phyloP scores from a whole-genome alignment of 2,113 vertebrate species.

The Actenoides lindsayi region DNA sequence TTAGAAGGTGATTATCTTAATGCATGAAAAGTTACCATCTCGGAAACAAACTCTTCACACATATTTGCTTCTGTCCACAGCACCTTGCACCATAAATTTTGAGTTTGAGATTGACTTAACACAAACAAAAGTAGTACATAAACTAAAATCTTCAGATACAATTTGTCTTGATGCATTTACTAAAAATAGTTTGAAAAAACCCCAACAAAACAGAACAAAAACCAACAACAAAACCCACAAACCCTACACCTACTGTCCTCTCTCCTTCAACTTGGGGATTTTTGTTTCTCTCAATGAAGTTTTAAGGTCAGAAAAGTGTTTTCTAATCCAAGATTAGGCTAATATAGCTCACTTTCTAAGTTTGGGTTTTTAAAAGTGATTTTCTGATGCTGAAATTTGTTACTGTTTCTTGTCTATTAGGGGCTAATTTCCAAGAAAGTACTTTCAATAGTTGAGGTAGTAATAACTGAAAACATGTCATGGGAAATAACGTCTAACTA shows the following conservation, averaged over 20 bases:
- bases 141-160: not conserved
- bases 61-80: not conserved
- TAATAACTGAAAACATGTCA: not conserved
- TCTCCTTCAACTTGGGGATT: not conserved
- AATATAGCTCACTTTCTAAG: not conserved
- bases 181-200: not conserved
- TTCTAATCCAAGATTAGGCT: not conserved
- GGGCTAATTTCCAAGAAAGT: not conserved
- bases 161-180: not conserved
- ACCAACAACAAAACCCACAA: not conserved
- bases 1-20: conserved; percentile 19
- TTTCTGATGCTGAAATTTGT: not conserved
- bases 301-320: not conserved
- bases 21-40: not conserved
- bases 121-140: not conserved
- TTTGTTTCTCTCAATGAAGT: not conserved
- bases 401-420: not conserved
- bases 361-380: not conserved
- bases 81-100: not conserved
- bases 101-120: not conserved
- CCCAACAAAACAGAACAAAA: not conserved
- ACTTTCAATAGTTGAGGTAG: not conserved
- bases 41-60: not conserved
- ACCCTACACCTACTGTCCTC: not conserved
- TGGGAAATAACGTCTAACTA: not conserved